Evolutionary conservation across 2,113 vertebrate species (phyloP), one percentile per base, ranked within the genome.

Genomic region (Psophia crepitans): DNA sequence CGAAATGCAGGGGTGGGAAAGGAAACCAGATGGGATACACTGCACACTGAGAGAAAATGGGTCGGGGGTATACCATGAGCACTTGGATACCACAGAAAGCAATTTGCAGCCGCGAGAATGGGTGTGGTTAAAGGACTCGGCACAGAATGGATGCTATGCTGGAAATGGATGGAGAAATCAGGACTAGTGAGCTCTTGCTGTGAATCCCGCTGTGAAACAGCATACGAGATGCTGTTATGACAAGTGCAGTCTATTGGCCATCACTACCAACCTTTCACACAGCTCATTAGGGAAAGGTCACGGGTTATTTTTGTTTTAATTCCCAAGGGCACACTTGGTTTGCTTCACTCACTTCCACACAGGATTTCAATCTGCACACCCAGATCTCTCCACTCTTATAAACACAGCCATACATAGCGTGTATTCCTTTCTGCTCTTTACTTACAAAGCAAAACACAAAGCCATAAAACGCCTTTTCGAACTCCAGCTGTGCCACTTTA

Each of bases 241-340:
- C 87, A 95, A 96, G 87, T 77, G 63, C 82, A 86, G 63, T 48
- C 70, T 91, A 88, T 61, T 74, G 95, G 44, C 81, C 92, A 80
- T 96, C 93, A 90, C 82, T 80, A 85, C 28, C 66, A 93, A 96
- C 93, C 90, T 95, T 95, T 95, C 93, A 89, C 82, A 93, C n/a
- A 95, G 77, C 77, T 97, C 89, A 57, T 96, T 96, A 94, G 63
- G 87, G 87, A 95, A 96, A 96, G 96, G 94, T 87, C 96, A 91
- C 0, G 2, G 69, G 69, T 94, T 96, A 89, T 95, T 91, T 96
- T 96, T 90, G 57, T 93, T 91, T 83, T 90, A 69, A 94, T 93
- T 93, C 87, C 81, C 84, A 80, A 90, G 87, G 93, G 85, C 27
- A 49, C 58, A 54, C 49, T 91, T 90, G 44, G 63, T 91, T 94